phyloP scores from a whole-genome alignment of 2,113 vertebrate genomes.

The Lepus americanus region DNA sequence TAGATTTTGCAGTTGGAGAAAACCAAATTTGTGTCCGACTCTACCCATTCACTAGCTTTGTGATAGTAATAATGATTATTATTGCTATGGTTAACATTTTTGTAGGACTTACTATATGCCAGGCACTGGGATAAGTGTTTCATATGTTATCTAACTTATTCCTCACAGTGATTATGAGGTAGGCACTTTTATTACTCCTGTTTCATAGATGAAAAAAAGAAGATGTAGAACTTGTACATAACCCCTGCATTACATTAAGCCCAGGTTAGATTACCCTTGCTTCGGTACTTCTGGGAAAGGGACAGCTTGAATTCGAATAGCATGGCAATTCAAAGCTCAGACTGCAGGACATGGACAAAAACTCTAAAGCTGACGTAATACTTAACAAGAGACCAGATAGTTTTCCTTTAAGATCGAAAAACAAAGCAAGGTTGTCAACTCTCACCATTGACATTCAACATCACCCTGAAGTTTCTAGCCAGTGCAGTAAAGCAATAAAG shows the following conservation, averaged over 20 bases:
- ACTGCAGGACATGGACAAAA: not conserved
- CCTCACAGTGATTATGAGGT: not conserved
- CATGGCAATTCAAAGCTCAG: not conserved
- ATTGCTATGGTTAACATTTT: not conserved
- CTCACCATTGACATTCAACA: not conserved
- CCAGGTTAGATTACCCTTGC: not conserved
- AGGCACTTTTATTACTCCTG: not conserved
- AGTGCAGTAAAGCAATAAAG: not conserved
- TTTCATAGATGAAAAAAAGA: conserved; percentile 13
- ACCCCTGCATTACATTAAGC: not conserved
- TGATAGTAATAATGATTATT: not conserved
- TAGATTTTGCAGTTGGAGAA: conserved; percentile 11
- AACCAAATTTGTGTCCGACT: not conserved
- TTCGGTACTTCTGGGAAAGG: not conserved
- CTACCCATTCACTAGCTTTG: not conserved
- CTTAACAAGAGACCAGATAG: not conserved
- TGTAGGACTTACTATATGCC: not conserved
- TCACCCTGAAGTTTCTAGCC: not conserved
- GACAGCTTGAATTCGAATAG: not conserved
- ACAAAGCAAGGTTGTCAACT: not conserved
- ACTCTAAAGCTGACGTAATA: not conserved
- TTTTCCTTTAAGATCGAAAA: conserved; percentile 23
- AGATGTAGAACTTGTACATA: not conserved
- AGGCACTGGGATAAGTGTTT: not conserved
- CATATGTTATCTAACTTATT: conserved; percentile 18